Conservation (phyloP, 2,113 vertebrate species). For the Burhinus bistriatus region DNA sequence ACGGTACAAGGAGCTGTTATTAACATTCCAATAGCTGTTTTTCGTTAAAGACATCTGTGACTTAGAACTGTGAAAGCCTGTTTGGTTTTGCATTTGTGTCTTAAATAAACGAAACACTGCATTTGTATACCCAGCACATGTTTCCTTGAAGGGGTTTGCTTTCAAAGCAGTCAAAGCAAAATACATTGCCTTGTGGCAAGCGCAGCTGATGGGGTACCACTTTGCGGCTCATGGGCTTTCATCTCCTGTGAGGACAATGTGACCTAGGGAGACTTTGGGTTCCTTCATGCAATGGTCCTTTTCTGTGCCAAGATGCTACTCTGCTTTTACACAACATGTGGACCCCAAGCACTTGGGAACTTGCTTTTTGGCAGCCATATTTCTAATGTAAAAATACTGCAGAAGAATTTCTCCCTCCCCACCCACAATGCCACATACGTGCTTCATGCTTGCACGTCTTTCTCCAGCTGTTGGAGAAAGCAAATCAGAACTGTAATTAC, state of each 20-base stretch:
- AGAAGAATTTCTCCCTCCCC: neutral
- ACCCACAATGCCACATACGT: neutral
- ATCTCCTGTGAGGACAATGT: neutral
- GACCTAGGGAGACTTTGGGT: neutral
- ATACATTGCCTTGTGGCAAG: neutral
- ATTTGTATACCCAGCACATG: conserved; percentile 51
- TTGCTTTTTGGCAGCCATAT: conserved; percentile 2
- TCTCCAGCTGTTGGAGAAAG: neutral
- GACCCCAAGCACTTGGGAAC: neutral
- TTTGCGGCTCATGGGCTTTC: neutral
- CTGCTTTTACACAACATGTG: neutral
- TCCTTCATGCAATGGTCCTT: neutral
- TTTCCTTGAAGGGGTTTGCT: conserved; percentile 42
- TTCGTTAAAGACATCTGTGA: conserved; percentile 64
- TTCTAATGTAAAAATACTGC: neutral
- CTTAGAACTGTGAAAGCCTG: conserved; percentile 45
- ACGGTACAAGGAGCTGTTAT: conserved; percentile 38
- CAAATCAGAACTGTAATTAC: neutral
- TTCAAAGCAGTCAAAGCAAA: conserved; percentile 26
- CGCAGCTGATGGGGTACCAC: neutral
- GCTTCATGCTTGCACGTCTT: neutral
- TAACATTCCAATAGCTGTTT: conserved; percentile 65
- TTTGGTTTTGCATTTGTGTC: conserved; percentile 52
- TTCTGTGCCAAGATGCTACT: neutral
- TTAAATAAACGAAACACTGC: conserved; percentile 39